Evolutionary conservation across 2,888 invertebrate genomes (phyloP), one percentile per base, ranked within the genome.

Genomic region (Agriopis leucophaearia): DNA sequence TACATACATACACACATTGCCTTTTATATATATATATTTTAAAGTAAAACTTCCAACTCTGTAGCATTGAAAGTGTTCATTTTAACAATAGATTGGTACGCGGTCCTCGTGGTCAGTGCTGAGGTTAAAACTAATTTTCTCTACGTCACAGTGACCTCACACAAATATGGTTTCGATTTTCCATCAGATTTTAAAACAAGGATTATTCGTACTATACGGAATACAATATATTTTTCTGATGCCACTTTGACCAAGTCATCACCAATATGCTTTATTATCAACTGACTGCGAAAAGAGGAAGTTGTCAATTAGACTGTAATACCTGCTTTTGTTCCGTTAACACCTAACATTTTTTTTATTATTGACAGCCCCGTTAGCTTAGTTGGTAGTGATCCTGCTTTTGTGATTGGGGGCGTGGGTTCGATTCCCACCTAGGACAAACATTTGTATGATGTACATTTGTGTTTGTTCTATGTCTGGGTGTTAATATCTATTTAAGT

Each of bases 81-180:
- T 81, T 71, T 72, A 69, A 74, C 72, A 76, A 71, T 75, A 85
- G 84, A 89, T 86, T 85, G 88, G 79, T 76, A 73, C 81, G 85
- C 80, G 85, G 90, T 83, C 71, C 72, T 69, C 76, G 88, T 74
- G 90, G 89, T 85, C 78, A 78, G 80, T 72, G 76, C 79, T 78
- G 80, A 81, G 85, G 85, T 86, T 82, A 81, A 90, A 92, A 91
- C 90, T 90, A 90, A 92, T 92, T 91, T 91, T 88, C 88, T 83
- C 76, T 79, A 82, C 85, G 89, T 90, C 88, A 90, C 79, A 78
- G 78, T 74, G 80, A 80, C 79, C 75, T 77, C 76, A 64, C 77
- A 75, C 76, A 78, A 75, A 78, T 71, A 78, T 76, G 74, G 74
- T 75, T 75, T 75, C 71, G 77, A 78, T 82, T 78, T 81, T 78